A percentile compares a stretch with the other conserved stretches of the same genome.
Conservation (phyloP, 1,140 invertebrate genomes). For the Aphelinus certus region DNA sequence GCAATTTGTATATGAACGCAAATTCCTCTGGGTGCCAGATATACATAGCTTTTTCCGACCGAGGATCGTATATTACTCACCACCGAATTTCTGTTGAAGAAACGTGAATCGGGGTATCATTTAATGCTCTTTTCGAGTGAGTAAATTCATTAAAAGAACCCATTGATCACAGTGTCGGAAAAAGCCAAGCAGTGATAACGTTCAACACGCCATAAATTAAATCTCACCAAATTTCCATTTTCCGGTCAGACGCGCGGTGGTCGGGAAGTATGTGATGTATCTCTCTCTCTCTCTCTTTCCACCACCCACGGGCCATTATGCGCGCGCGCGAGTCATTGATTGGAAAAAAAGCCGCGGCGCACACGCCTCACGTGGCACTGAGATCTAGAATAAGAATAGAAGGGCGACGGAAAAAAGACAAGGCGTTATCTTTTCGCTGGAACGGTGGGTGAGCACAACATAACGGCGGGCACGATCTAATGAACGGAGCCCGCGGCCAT, state of each 20-base stretch:
- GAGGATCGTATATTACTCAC: no score
- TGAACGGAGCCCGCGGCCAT: conserved; percentile 4
- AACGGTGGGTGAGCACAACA: neutral
- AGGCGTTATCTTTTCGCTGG: conserved; percentile 21
- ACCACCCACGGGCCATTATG: neutral
- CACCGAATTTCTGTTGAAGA: no score
- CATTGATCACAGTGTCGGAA: neutral
- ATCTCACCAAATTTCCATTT: conserved; percentile 14
- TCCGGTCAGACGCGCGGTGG: neutral
- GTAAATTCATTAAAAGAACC: conserved; percentile 2
- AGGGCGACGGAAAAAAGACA: neutral
- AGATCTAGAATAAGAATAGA: neutral
- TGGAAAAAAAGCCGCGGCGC: neutral
- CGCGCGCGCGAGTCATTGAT: neutral
- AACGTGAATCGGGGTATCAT: no score
- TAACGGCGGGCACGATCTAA: conserved; percentile 21
- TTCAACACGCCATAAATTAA: conserved; percentile 9
- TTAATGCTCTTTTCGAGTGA: neutral
- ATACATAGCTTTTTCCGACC: no score
- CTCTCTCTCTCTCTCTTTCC: no score
- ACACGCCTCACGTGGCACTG: no score
- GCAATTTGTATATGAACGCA: no score
- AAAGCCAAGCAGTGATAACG: conserved; percentile 3
- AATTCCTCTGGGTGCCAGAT: no score
- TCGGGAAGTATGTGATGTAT: no score